A percentile compares a stretch with the other conserved stretches of the same genome.
These are phyloP conservation scores for Podotricha telesiphe DNA, from an alignment of 2,888 invertebrate genomes.

Conservation along the genomic window DNA sequence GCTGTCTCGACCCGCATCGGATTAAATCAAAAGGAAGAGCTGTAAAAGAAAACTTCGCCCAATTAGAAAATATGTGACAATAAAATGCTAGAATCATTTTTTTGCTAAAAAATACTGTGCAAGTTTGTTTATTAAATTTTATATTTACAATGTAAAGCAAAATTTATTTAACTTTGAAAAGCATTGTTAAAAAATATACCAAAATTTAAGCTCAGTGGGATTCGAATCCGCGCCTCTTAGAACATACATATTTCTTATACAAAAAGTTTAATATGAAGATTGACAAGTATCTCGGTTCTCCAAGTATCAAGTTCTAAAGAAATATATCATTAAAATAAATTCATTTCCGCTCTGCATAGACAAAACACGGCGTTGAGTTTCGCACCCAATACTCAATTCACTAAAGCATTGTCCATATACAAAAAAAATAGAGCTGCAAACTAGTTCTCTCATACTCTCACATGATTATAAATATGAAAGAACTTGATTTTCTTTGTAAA, in stretches of 20 bases:
- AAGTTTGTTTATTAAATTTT: neutral
- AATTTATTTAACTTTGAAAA: neutral
- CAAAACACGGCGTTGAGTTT: too few species aligned
- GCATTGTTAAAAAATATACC: too few species aligned
- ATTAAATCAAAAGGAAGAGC: slow-evolving; percentile 31
- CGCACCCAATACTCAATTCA: too few species aligned
- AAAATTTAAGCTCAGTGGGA: too few species aligned
- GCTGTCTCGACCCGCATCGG: slow-evolving; percentile 32
- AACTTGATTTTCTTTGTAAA: neutral
- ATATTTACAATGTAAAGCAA: neutral
- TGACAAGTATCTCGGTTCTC: too few species aligned
- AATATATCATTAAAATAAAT: too few species aligned
- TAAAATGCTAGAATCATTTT: slow-evolving; percentile 2
- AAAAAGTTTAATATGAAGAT: too few species aligned
- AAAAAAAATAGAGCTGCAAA: neutral
- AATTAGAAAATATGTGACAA: slow-evolving; percentile 33
- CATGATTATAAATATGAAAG: neutral
- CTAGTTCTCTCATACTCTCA: neutral
- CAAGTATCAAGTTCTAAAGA: too few species aligned
- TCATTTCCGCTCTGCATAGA: too few species aligned
- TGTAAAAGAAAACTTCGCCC: slow-evolving; percentile 26
- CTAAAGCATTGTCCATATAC: too few species aligned
- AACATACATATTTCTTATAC: too few species aligned
- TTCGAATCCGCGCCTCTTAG: too few species aligned
- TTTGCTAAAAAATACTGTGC: neutral